These are phyloP conservation scores for Oophaga pumilio DNA, from an alignment of 2,113 vertebrate species.

Conservation along the genomic window DNA sequence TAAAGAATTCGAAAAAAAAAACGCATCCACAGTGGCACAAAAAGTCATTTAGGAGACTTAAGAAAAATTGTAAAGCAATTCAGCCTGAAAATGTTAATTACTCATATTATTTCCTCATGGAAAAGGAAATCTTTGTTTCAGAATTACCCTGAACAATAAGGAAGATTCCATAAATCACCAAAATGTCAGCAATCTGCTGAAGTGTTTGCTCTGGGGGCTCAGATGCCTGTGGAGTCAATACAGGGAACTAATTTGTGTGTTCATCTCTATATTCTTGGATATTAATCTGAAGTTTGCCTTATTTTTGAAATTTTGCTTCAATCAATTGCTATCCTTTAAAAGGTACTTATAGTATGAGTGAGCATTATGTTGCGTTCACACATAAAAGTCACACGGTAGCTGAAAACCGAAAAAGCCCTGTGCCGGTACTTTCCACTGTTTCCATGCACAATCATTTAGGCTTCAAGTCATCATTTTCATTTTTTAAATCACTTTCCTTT, in stretches of 20 bases:
- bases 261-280: neutral
- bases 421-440: too few relatives aligned
- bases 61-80: slow-evolving; percentile 22
- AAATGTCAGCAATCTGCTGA: slow-evolving; percentile 22
- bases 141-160: slow-evolving; percentile 33
- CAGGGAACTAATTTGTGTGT: neutral
- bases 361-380: too few relatives aligned
- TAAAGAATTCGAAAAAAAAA: neutral
- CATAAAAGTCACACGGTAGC: too few relatives aligned
- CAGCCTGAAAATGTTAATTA: slow-evolving; percentile 52
- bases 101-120: slow-evolving; percentile 46
- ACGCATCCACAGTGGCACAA: neutral
- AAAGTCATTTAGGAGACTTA: slow-evolving; percentile 23
- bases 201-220: slow-evolving; percentile 8
- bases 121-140: slow-evolving; percentile 43
- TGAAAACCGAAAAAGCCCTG: too few relatives aligned
- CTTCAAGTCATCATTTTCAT: too few relatives aligned
- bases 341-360: too few relatives aligned
- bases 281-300: neutral
- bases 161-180: slow-evolving; percentile 30
- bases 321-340: neutral
- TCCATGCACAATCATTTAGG: too few relatives aligned
- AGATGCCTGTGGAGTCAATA: neutral
- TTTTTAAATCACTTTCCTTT: too few relatives aligned
- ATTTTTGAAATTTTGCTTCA: neutral